Conservation (phyloP, 2,888 invertebrate species). For the Boloria selene region DNA sequence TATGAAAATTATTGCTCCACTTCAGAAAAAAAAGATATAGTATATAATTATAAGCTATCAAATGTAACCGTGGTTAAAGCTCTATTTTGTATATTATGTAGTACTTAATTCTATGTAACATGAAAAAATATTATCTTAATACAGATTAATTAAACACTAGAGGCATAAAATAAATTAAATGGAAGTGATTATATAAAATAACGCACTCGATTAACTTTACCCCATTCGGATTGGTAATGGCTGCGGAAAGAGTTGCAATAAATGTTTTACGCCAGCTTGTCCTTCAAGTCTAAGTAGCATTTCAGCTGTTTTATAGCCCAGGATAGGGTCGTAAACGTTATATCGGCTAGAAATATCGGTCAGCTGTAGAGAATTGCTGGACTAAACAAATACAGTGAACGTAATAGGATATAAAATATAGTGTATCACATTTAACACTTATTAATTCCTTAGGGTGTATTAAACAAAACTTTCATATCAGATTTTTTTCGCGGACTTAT, state of each 20-base stretch:
- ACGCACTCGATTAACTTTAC: slow-evolving; percentile 7
- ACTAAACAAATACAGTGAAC: slow-evolving; percentile 8
- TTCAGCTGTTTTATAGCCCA: slow-evolving; percentile 18
- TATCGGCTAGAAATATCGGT: slow-evolving; percentile 15
- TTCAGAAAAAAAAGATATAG: too few relatives aligned
- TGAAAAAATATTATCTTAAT: too few relatives aligned
- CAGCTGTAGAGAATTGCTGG: slow-evolving; percentile 5
- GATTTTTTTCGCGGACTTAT: too few relatives aligned
- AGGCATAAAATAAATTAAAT: too few relatives aligned
- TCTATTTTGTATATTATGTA: too few relatives aligned
- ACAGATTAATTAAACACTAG: too few relatives aligned
- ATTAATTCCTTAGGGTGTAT: too few relatives aligned
- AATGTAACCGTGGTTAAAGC: too few relatives aligned
- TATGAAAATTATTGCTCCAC: too few relatives aligned
- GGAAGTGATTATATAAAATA: neutral
- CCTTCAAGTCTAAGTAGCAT: slow-evolving; percentile 21
- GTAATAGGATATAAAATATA: slow-evolving; percentile 12
- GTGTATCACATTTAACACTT: slow-evolving; percentile 15
- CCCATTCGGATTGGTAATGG: slow-evolving; percentile 9
- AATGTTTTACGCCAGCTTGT: slow-evolving; percentile 23
- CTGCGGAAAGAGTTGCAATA: slow-evolving; percentile 27
- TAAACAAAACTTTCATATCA: too few relatives aligned
- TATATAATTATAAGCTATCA: too few relatives aligned
- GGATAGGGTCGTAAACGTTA: slow-evolving; percentile 22
- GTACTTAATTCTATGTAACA: too few relatives aligned